Percentiles rank a stretch among this genome's conserved stretches.
These are phyloP conservation scores for Diplodus puntazzo DNA, from an alignment of 2,797 vertebrate species.

Conservation along the genomic window DNA sequence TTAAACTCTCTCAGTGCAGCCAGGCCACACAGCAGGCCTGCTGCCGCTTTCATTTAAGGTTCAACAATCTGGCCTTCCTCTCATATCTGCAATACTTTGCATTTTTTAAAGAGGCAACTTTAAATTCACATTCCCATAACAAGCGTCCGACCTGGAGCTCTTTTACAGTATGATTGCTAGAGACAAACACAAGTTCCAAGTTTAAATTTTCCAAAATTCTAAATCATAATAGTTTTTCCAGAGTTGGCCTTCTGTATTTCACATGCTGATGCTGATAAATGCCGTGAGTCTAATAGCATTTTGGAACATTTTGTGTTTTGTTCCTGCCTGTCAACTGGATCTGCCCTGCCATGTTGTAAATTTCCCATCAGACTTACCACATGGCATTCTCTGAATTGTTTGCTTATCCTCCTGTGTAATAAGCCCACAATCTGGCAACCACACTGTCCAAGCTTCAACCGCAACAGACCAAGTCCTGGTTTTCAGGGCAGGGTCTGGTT, in stretches of 20 bases:
- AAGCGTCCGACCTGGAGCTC: constrained; percentile 13
- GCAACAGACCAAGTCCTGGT: constrained; percentile 67
- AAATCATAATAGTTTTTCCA: background rate
- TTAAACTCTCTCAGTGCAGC: constrained; percentile 75
- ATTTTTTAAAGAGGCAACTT: constrained; percentile 56
- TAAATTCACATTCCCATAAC: constrained; percentile 52
- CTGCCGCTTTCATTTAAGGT: constrained; percentile 63
- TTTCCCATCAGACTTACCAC: constrained; percentile 55
- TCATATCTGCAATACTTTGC: constrained; percentile 72
- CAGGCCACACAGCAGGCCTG: constrained; percentile 79
- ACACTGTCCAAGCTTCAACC: constrained; percentile 67
- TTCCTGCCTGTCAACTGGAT: constrained; percentile 42
- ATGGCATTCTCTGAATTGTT: constrained; percentile 71
- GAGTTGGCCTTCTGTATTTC: background rate
- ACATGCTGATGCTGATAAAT: constrained; percentile 13
- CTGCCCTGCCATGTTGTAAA: constrained; percentile 33
- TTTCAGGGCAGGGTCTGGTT: constrained; percentile 62
- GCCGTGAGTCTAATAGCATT: constrained; percentile 7
- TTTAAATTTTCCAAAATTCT: constrained; percentile 20
- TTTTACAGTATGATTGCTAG: constrained; percentile 9
- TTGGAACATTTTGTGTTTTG: constrained; percentile 21
- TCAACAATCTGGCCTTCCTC: constrained; percentile 64
- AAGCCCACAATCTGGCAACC: constrained; percentile 72
- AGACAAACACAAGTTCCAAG: constrained; percentile 15
- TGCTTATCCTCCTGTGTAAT: constrained; percentile 74